Evolutionary conservation across 2,888 invertebrate species (phyloP), one percentile per base, ranked within the genome.

Genomic region (Ethmia dodecea): DNA sequence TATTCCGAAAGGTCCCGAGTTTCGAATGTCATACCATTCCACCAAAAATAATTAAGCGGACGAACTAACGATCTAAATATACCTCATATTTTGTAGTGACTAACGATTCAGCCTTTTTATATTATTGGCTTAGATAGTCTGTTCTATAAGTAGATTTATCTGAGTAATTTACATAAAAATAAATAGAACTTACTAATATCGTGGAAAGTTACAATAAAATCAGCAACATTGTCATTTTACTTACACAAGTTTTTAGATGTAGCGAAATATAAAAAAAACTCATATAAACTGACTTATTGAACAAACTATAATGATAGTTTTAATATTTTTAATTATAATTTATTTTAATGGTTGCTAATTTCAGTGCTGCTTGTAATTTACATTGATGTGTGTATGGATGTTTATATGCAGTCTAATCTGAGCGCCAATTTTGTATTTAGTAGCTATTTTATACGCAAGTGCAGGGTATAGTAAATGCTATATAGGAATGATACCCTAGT

Each of bases 51-150:
- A 45, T 35, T 52, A 49, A 58, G 31, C 28, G 31, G 20, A 28
- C 24, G 13, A 26, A 26, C 10, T 16, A 34, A 45, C 40, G 42
- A 42, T 61, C 38, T 52, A 60, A 55, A 75, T 68, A 75, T 80
- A 81, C 80, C 83, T 84, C 83, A 79, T 81, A 75, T 79, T 80
- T 69, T 66, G 75, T 81, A 83, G 80, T 61, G 48, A 45, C 40
- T 49, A 56, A 55, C 55, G 44, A 54, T 59, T 60, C 52, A 59
- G 70, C 68, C 67, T 62, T 64, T 61, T 43, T 40, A 28, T 40
- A 34, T 37, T 31, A 60, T 66, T 62, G 63, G 66, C 68, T 61
- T 67, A 49, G 51, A n/a, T n/a, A n/a, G n/a, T n/a, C n/a, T n/a
- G n/a, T n/a, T n/a, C n/a, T n/a, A n/a, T n/a, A n/a, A n/a, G n/a